Conservation (phyloP, 2,113 vertebrate species). For the Oplegnathus fasciatus region DNA sequence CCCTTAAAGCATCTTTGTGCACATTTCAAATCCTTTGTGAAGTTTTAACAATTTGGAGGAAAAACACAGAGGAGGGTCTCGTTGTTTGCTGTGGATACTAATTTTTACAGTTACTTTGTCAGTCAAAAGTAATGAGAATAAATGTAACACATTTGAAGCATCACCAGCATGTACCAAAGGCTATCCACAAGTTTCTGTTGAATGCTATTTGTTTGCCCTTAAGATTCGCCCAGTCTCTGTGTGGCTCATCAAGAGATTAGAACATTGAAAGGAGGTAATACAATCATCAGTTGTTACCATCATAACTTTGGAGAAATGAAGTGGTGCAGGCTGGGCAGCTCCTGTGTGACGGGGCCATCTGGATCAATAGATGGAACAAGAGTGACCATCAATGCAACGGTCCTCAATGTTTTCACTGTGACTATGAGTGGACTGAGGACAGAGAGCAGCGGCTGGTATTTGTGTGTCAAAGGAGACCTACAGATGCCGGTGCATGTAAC, state of each 20-base stretch:
- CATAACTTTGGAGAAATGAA: accelerated
- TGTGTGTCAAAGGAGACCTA: conserved; percentile 20
- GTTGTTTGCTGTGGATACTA: neutral
- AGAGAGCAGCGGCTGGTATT: conserved; percentile 59
- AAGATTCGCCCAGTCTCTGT: conserved; percentile 30
- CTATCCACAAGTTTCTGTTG: neutral
- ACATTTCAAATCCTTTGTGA: neutral
- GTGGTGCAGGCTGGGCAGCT: conserved; percentile 51
- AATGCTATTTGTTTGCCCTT: neutral
- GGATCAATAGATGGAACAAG: conserved; percentile 19
- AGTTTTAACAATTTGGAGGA: neutral
- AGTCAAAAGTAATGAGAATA: too few species aligned
- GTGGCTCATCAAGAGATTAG: conserved; percentile 35
- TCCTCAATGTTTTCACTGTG: neutral
- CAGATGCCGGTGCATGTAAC: conserved; percentile 64
- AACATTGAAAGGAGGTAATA: neutral
- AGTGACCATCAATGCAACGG: neutral
- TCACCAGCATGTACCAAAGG: neutral
- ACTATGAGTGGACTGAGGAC: conserved; percentile 45
- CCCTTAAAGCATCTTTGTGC: neutral
- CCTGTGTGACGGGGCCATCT: conserved; percentile 11
- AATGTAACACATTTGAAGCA: neutral
- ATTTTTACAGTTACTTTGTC: neutral
- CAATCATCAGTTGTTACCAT: conserved; percentile 26
- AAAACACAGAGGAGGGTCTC: neutral